phyloP scores from a whole-genome alignment of 2,888 invertebrate species.

The Drosophila helvetica region DNA sequence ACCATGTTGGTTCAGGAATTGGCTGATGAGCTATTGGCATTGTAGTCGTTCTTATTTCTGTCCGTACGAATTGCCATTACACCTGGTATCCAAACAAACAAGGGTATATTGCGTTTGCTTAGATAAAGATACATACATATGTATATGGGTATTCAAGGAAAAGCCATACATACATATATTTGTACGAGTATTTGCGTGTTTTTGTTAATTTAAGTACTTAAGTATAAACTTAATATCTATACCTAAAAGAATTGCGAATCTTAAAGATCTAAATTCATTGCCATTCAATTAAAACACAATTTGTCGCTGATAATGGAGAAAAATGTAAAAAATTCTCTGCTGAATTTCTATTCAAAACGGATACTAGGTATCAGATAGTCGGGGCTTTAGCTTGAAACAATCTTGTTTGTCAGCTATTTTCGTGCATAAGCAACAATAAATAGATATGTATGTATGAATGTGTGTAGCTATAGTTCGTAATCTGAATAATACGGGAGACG shows the following conservation, averaged over 20 bases:
- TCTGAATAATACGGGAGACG: constrained; percentile 70
- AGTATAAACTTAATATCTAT: too few relatives aligned
- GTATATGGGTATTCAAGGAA: not conserved
- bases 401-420: constrained; percentile 59
- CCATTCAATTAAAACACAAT: not conserved
- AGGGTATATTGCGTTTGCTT: constrained; percentile 2
- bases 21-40: constrained; percentile 62
- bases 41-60: constrained; percentile 35
- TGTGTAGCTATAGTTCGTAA: constrained; percentile 68
- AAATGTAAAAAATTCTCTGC: not conserved
- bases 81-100: constrained; percentile 14
- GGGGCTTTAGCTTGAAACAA: not conserved
- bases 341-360: not conserved
- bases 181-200: not conserved
- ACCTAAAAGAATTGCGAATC: too few relatives aligned
- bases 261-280: not conserved
- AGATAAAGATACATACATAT: not conserved
- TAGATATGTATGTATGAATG: constrained; percentile 14
- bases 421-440: constrained; percentile 73
- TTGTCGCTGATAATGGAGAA: not conserved
- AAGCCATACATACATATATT: not conserved
- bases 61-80: constrained; percentile 42
- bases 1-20: constrained; percentile 67
- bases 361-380: constrained; percentile 21
- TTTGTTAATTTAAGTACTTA: not conserved